phyloP scores from a whole-genome alignment of 2,888 invertebrate species.

The Lymantria monacha region DNA sequence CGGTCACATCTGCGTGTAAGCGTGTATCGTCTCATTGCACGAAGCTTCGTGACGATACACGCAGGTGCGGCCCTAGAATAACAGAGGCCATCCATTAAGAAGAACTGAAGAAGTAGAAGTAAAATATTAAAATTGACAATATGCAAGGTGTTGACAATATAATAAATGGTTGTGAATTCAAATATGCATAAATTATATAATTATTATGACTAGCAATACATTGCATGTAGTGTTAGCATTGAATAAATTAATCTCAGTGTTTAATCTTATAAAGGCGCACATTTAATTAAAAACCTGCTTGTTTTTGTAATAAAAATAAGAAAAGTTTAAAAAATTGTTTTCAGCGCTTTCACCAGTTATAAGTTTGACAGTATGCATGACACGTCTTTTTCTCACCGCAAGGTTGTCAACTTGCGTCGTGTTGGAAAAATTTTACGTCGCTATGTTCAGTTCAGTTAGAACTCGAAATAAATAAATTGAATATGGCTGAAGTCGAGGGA shows the following conservation, averaged over 20 bases:
- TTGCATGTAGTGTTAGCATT: background rate
- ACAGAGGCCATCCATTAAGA: no score
- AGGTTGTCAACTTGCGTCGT: slow-evolving; percentile 71
- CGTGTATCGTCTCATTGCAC: no score
- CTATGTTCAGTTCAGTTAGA: slow-evolving; percentile 79
- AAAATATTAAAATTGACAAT: no score
- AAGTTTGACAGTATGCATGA: slow-evolving; percentile 52
- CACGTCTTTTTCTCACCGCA: slow-evolving; percentile 57
- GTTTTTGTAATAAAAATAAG: slow-evolving; percentile 1
- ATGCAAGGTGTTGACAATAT: no score
- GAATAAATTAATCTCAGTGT: background rate
- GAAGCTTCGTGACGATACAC: no score
- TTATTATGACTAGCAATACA: background rate
- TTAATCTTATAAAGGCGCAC: no score
- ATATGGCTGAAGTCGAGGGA: slow-evolving; percentile 79
- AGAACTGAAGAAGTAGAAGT: no score
- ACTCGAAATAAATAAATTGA: slow-evolving; percentile 78
- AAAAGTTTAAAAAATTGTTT: background rate
- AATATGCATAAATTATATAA: no score
- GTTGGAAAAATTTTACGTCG: slow-evolving; percentile 76
- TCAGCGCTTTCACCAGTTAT: background rate
- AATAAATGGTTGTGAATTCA: no score
- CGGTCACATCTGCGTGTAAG: no score
- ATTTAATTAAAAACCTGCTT: background rate
- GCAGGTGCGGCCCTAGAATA: no score